Evolutionary conservation across 2,113 vertebrate species (phyloP).

Genomic region (Capreolus pygargus): DNA sequence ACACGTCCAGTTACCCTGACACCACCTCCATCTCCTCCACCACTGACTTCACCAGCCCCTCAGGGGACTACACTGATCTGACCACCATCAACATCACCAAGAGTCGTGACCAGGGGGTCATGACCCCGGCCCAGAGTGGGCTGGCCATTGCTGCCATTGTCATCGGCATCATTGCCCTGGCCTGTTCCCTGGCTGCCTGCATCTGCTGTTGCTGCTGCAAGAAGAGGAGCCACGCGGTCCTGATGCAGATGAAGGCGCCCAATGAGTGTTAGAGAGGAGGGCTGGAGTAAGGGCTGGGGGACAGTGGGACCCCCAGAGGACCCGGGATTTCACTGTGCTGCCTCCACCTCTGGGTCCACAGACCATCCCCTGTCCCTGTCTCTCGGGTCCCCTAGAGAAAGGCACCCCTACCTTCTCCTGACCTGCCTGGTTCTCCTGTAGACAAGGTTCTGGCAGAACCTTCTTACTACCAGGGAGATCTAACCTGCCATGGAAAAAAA

Average conservation of each 20-base stretch:
- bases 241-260: conserved; percentile 81
- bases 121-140: conserved; percentile 75
- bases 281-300: background rate
- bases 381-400: background rate
- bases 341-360: background rate
- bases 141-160: conserved; percentile 81
- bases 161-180: conserved; percentile 78
- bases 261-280: conserved; percentile 68
- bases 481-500: background rate
- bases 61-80: conserved; percentile 20
- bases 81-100: background rate
- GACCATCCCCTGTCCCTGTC: background rate
- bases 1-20: background rate
- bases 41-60: background rate
- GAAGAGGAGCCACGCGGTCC: conserved; percentile 70
- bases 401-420: background rate
- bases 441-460: background rate
- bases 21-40: background rate
- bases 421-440: background rate
- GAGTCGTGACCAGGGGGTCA: conserved; percentile 43
- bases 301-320: fast-evolving
- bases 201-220: conserved; percentile 78
- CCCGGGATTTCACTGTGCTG: background rate
- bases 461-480: background rate
- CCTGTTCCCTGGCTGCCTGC: conserved; percentile 74